phyloP scores from a whole-genome alignment of 37 sponge, comb jelly and placozoan species.

The Mnemiopsis leidyi region DNA sequence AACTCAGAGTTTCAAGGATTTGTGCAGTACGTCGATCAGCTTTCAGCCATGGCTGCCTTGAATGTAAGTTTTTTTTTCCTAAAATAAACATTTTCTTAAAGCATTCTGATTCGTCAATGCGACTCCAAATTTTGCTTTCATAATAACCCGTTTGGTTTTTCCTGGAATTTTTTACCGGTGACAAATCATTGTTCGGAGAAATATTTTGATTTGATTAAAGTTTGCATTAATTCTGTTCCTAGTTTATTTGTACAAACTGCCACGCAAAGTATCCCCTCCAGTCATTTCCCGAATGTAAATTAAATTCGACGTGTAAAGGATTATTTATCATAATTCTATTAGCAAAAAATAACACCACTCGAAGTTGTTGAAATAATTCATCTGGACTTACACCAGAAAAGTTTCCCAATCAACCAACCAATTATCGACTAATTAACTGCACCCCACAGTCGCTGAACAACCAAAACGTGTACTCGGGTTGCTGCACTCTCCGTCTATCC shows the following conservation, averaged over 20 bases:
- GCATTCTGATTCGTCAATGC: too few species aligned
- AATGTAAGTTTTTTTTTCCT: slow-evolving; percentile 22
- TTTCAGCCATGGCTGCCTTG: slow-evolving; percentile 46
- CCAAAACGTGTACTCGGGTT: slow-evolving; percentile 91
- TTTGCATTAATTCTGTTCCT: slow-evolving; percentile 80
- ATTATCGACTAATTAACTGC: neutral
- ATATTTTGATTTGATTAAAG: slow-evolving; percentile 61
- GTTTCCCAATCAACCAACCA: neutral
- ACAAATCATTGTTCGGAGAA: neutral
- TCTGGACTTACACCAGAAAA: too few species aligned
- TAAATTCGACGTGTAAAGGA: neutral
- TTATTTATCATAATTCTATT: too few species aligned
- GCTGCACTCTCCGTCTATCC: slow-evolving; percentile 86
- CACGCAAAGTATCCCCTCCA: too few species aligned
- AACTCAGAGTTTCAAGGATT: slow-evolving; percentile 75
- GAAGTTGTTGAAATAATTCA: too few species aligned
- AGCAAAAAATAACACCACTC: neutral
- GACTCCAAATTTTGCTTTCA: too few species aligned
- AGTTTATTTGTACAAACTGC: slow-evolving; percentile 68
- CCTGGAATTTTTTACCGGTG: neutral
- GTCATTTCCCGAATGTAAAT: too few species aligned
- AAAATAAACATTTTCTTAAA: neutral
- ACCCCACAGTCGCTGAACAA: slow-evolving; percentile 79
- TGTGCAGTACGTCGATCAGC: slow-evolving; percentile 24
- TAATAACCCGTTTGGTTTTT: too few species aligned